These are phyloP conservation scores for Pollenia angustigena DNA, from an alignment of 2,888 invertebrate genomes.

Conservation along the genomic window DNA sequence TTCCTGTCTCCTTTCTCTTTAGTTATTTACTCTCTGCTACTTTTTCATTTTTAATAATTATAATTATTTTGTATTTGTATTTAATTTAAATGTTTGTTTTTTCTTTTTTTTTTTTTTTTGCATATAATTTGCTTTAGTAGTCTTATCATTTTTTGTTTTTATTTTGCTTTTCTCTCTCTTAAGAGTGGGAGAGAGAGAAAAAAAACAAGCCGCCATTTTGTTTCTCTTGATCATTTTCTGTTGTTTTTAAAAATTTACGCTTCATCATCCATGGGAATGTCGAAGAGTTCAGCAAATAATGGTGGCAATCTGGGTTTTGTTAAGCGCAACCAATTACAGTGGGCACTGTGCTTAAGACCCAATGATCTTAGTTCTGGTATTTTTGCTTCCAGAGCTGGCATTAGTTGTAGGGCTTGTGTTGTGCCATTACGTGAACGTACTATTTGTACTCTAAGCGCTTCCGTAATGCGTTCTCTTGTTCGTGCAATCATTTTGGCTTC, in stretches of 20 bases:
- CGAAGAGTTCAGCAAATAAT: slow-evolving; percentile 97
- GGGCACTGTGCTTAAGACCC: slow-evolving; percentile 92
- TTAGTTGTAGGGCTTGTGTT: slow-evolving; percentile 84
- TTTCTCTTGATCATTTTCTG: slow-evolving; percentile 23
- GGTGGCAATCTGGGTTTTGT: slow-evolving; percentile 93
- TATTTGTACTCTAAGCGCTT: slow-evolving; percentile 94
- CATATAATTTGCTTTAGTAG: slow-evolving; percentile 68
- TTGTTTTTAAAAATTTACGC: slow-evolving; percentile 76
- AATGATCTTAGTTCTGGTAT: slow-evolving; percentile 92
- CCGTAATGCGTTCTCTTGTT: slow-evolving; percentile 92
- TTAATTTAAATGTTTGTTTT: slow-evolving; percentile 37
- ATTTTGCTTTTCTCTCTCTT: slow-evolving; percentile 26
- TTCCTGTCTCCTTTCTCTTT: slow-evolving; percentile 12
- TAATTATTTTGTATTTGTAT: slow-evolving; percentile 48
- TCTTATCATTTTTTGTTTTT: slow-evolving; percentile 66
- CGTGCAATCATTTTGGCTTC: slow-evolving; percentile 92
- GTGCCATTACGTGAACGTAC: slow-evolving; percentile 83
- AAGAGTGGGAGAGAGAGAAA: neutral
- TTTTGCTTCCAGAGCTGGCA: slow-evolving; percentile 85
- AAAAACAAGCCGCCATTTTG: slow-evolving; percentile 67
- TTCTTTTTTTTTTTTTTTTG: slow-evolving; percentile 42
- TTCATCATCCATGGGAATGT: slow-evolving; percentile 95
- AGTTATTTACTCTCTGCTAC: slow-evolving; percentile 13
- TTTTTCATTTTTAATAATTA: slow-evolving; percentile 27
- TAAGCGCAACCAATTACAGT: slow-evolving; percentile 95